Evolutionary conservation across 1,140 invertebrate species (phyloP), one percentile per base, ranked within the genome.

Genomic region (fruit fly (Drosophila melanogaster)): DNA sequence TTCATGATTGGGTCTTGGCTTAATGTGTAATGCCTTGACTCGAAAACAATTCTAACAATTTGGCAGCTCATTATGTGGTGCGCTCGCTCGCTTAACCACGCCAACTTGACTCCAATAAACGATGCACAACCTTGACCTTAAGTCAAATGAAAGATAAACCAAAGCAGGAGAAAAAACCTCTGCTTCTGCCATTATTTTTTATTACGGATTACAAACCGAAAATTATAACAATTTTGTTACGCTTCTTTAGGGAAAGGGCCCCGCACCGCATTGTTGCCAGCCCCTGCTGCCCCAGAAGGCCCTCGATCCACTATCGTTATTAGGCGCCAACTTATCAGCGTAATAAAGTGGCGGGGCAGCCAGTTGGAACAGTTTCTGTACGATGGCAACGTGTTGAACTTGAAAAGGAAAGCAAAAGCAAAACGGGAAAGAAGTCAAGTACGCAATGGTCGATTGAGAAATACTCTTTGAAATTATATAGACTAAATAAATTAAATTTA

Each of bases 171-270:
- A 40, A 35, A 44, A 44, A 8, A 24, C 51, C 56, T 40, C 37
- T 35, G 41, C 44, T 24, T 26, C 49, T 60, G 43, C 54, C 41
- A 69, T 85, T 73, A 55, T 46, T 77, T 77, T 74, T 81, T 80
- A 71, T 71, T 81, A 80, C 65, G 78, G 77, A 73, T 81, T 83
- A 84, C 75, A 72, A 76, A 67, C 79, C 59, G 62, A 61, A 84
- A 89, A 89, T 89, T 80, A 84, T 89, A 89, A 89, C 85, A 89
- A 84, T 89, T 89, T 80, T 80, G 84, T 84, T 89, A 84, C 85
- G 85, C 85, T 89, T 89, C 84, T 89, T 84, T 89, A 69, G 80
- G 77, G 80, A 84, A 89, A 79, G 59, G 74, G 80, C 80, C 53
- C 58, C 49, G 24, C 55, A 51, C 46, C 17, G 12, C 17, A 8